phyloP scores from a whole-genome alignment of 2,113 vertebrate species.

The Sterna hirundo region DNA sequence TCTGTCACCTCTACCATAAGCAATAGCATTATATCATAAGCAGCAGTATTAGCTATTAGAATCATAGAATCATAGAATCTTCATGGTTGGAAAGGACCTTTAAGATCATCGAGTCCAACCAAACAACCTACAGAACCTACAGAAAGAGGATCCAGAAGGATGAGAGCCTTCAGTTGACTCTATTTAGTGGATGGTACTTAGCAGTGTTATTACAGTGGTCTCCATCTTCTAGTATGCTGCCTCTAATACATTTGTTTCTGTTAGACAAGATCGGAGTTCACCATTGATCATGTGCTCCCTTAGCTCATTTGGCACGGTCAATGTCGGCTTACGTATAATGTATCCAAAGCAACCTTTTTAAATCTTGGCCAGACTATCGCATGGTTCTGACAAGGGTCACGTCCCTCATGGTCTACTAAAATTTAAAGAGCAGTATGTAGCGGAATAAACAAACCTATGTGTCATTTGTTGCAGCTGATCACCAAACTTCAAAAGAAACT shows the following conservation, averaged over 20 bases:
- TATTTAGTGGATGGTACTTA: neutral
- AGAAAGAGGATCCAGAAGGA: neutral
- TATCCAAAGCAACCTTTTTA: neutral
- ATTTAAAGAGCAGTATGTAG: neutral
- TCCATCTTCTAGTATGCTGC: neutral
- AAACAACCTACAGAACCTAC: too few relatives aligned
- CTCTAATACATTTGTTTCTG: neutral
- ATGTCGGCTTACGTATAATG: rapidly evolving
- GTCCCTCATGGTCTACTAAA: neutral
- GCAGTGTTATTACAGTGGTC: neutral
- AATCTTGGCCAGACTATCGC: neutral
- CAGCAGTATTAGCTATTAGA: neutral
- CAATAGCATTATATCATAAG: neutral
- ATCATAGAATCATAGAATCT: too few relatives aligned
- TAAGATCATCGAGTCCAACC: too few relatives aligned
- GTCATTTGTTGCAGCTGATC: neutral
- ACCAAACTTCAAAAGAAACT: neutral
- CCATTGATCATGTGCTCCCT: neutral
- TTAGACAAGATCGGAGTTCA: neutral
- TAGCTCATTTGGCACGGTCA: neutral
- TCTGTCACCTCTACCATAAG: neutral
- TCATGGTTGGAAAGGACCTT: too few relatives aligned
- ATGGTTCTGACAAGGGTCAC: neutral
- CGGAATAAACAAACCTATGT: neutral
- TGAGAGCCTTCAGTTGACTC: neutral